phyloP scores from a whole-genome alignment of 1,140 invertebrate species.

The Venturia canescens region DNA sequence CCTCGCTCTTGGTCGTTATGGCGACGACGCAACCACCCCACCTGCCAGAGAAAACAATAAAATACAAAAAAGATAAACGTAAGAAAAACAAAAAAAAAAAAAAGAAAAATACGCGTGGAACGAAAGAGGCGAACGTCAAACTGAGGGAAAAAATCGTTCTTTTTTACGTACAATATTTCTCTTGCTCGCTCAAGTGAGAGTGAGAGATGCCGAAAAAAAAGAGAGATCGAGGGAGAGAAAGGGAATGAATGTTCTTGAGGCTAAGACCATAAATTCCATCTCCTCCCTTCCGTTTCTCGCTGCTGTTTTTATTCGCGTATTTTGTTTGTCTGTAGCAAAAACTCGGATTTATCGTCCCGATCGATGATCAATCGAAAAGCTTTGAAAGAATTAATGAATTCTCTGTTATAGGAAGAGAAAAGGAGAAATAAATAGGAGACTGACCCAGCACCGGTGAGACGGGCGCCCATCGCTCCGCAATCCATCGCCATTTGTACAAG shows the following conservation, averaged over 20 bases:
- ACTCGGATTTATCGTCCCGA: not conserved
- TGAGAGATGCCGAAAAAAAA: too few species aligned
- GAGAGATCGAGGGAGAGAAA: too few species aligned
- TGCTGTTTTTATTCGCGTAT: not conserved
- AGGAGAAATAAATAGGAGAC: constrained; percentile 43
- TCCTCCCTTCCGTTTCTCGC: not conserved
- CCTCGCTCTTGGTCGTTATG: constrained; percentile 83
- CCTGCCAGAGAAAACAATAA: constrained; percentile 73
- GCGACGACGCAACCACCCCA: constrained; percentile 98
- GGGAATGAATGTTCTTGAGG: not conserved
- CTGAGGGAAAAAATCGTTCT: constrained; percentile 21
- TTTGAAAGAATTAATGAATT: not conserved
- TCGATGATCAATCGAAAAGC: not conserved
- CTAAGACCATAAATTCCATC: not conserved
- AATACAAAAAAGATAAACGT: constrained; percentile 35
- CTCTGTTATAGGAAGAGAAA: not conserved
- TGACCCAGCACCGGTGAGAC: constrained; percentile 95
- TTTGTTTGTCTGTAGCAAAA: not conserved
- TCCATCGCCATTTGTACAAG: constrained; percentile 88
- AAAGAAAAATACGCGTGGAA: constrained; percentile 42
- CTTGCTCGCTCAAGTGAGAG: not conserved
- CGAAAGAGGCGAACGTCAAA: constrained; percentile 34
- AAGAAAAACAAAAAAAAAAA: not conserved
- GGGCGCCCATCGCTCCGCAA: constrained; percentile 86
- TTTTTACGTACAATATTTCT: constrained; percentile 20